Evolutionary conservation across 2,888 invertebrate species (phyloP), one percentile per base, ranked within the genome.

Genomic region (Beris chalybata): DNA sequence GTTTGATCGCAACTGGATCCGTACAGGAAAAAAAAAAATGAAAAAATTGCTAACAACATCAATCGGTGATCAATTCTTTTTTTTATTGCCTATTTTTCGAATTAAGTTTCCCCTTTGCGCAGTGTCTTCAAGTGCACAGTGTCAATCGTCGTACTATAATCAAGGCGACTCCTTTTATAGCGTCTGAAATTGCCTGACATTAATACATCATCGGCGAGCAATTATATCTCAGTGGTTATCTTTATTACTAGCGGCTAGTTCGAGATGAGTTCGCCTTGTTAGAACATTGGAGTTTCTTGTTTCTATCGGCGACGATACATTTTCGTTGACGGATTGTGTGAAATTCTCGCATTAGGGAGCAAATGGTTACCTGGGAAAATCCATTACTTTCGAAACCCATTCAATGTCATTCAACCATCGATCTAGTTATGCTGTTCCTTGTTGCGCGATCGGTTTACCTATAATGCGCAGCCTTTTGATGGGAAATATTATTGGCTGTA

Each of bases 221-320:
- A 69, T 67, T 69, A 69, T 67, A 65, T 69, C 67, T 69, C 29
- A 54, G 54, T 69, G 67, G 63, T 65, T 63, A 67, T 66, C 66
- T 67, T 66, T 65, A 57, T 65, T 61, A 56, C 57, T 54, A 7
- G 30, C 9, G 11, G 12, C 11, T 31, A 31, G 22, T 22, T 30
- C 7, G 13, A 31, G 43, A 32, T 56, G 56, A 43, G 44, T 13
- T 43, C 7, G 29, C 29, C 29, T 32, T 43, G 22, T 15, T 22
- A 50, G 9, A 50, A 29, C 29, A 38, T 57, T 11, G 22, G 57
- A 45, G 22, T 38, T 44, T 30, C 58, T 44, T 58, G 22, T n/a
- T n/a, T 6, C 45, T 47, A 48, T 44, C 30, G 29, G 7, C 31
- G 48, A 59, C 48, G 31, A 59, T 48, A 48, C 48, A 15, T 58